phyloP scores from a whole-genome alignment of 2,797 vertebrate species.

The Naso thynnoides region DNA sequence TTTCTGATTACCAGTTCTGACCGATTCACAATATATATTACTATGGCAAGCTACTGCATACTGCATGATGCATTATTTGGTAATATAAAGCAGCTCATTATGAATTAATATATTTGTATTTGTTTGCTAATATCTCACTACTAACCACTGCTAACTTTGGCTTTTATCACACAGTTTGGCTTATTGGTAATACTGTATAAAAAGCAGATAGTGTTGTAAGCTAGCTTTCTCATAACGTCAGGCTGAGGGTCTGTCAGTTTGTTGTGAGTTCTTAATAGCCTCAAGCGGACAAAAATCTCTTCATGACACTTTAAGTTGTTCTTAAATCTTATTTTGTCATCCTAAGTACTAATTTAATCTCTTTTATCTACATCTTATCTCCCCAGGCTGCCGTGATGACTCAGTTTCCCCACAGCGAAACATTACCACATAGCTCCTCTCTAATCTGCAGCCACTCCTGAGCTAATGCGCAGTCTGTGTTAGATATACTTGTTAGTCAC shows the following conservation, averaged over 20 bases:
- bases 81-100: too few relatives aligned
- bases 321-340: neutral
- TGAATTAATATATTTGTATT: too few relatives aligned
- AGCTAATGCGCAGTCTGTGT: neutral
- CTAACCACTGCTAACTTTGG: neutral
- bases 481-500: neutral
- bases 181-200: too few relatives aligned
- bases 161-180: neutral
- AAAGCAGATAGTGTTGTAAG: neutral
- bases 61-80: too few relatives aligned
- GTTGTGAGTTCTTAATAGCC: neutral
- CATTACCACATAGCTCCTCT: constrained; percentile 11
- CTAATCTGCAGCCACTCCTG: constrained; percentile 50
- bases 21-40: too few relatives aligned
- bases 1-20: too few relatives aligned
- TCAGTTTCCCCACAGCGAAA: constrained; percentile 34
- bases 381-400: constrained; percentile 33
- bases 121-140: neutral
- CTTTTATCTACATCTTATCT: constrained; percentile 49
- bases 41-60: too few relatives aligned
- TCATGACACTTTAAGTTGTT: neutral
- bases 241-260: neutral
- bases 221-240: neutral
- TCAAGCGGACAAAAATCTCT: neutral
- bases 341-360: constrained; percentile 20